Conservation (phyloP, 2,888 invertebrate genomes). For the Apodemia hepburni region DNA sequence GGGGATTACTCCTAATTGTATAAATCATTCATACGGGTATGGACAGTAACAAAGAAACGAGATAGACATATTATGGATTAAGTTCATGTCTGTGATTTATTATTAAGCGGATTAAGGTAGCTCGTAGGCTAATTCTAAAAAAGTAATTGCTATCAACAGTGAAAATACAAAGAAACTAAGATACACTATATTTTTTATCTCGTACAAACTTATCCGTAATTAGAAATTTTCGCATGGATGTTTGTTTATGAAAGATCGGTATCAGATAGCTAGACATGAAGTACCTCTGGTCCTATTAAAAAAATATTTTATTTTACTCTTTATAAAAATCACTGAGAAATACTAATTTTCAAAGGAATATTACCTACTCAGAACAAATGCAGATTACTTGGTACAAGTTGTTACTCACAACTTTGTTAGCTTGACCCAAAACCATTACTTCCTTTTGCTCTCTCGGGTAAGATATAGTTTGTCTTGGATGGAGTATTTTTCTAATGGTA, state of each 20-base stretch:
- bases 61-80: background rate
- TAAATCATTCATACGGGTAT: background rate
- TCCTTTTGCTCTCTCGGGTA: no score
- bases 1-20: background rate
- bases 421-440: no score
- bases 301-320: no score
- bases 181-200: background rate
- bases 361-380: no score
- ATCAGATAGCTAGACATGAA: no score
- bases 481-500: no score
- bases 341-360: no score
- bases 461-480: no score
- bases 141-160: background rate
- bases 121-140: background rate
- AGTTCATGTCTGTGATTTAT: background rate
- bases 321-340: no score
- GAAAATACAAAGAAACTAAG: background rate
- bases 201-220: background rate
- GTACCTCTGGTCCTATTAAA: background rate
- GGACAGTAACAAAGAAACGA: background rate
- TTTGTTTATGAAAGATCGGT: background rate
- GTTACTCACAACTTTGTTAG: no score
- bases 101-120: slow-evolving; percentile 3
- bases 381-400: no score
- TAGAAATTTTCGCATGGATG: background rate